These are phyloP conservation scores for Amazona finschi DNA, from an alignment of 2,797 vertebrate species.

Conservation along the genomic window DNA sequence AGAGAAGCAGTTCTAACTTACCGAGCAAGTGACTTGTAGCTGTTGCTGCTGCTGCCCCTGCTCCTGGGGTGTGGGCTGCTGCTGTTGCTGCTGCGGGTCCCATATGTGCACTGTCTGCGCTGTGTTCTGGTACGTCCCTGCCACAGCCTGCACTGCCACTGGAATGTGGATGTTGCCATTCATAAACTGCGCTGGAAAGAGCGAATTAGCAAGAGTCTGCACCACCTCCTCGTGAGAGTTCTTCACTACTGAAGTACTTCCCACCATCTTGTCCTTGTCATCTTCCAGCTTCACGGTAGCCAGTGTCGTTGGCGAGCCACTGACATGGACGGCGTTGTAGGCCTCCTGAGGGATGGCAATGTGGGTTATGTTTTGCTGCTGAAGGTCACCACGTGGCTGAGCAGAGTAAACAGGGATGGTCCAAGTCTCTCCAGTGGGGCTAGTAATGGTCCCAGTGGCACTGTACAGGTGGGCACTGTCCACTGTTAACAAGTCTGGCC, in stretches of 20 bases:
- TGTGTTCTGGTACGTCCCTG: constrained; percentile 90
- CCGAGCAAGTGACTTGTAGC: constrained; percentile 85
- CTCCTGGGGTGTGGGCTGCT: constrained; percentile 86
- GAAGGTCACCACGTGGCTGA: constrained; percentile 82
- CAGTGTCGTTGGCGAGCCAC: constrained; percentile 83
- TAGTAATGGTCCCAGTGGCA: constrained; percentile 95
- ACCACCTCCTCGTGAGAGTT: constrained; percentile 93
- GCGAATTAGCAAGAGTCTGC: constrained; percentile 91
- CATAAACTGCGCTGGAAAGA: constrained; percentile 96
- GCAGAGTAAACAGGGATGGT: constrained; percentile 97
- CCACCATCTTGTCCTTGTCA: constrained; percentile 91
- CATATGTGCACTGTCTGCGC: constrained; percentile 97
- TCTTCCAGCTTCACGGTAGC: constrained; percentile 87
- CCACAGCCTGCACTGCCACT: constrained; percentile 93
- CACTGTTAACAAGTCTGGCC: constrained; percentile 94
- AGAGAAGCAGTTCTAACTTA: constrained; percentile 61
- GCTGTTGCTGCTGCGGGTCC: constrained; percentile 93
- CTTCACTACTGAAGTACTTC: constrained; percentile 82
- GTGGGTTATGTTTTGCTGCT: constrained; percentile 94
- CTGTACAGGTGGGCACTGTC: constrained; percentile 97
- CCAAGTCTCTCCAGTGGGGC: constrained; percentile 97
- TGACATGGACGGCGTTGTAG: constrained; percentile 90
- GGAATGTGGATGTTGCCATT: constrained; percentile 99
- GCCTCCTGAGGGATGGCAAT: constrained; percentile 97
- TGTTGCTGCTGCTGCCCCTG: constrained; percentile 85